Base-by-base conservation (phyloP, 2,797 vertebrate genomes). In the Parotocinclus haroldoi region DNA sequence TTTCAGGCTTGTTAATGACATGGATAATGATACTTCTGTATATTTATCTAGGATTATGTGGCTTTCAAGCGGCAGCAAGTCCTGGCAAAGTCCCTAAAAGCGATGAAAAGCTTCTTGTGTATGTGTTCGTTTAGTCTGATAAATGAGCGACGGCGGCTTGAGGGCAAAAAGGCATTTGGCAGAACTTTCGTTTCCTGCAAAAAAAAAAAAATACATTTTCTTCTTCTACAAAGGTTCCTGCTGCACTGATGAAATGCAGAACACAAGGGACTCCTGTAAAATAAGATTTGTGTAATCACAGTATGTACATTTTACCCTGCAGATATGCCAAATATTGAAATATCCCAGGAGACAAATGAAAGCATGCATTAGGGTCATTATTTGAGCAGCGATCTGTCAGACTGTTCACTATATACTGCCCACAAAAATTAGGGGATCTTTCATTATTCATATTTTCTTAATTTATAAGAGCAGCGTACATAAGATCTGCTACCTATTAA, bases 11-110 rank as follows among this genome's bases (percentile, higher is more conserved):
- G 85, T 76, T 90, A 90, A 91, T 89, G 89, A 92, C 89, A 90
- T 88, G 79, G 84, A 85, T 90, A 90, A 88, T 91, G 83, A 89
- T 89, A 87, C 88, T 85, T 53, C 74, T 70, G 60, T 80, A 86
- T 91, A 85, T 93, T 95, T 93, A 90, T 92, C 84, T 84, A 84
- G 81, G 90, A 92, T 93, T 92, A 93, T 89, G 88, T 72, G 86
- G 87, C 89, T 94, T 90, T 94, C 90, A 93, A 93, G 84, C 51
- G 79, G 84, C 89, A 92, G 85, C 96, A 89, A 95, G 96, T 90
- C 93, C 87, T 78, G 77, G 94, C 96, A 96, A 84, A 87, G 86
- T 38, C 48, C 89, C 92, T 90, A 89, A 92, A 85, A 76, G 82
- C 80, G 89, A 93, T 92, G 86, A 93, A 93, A 65, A 93, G 90